Evolutionary conservation across 2,888 invertebrate genomes (phyloP), one percentile per base, ranked within the genome.

Genomic region (Drosophila melanocephala): DNA sequence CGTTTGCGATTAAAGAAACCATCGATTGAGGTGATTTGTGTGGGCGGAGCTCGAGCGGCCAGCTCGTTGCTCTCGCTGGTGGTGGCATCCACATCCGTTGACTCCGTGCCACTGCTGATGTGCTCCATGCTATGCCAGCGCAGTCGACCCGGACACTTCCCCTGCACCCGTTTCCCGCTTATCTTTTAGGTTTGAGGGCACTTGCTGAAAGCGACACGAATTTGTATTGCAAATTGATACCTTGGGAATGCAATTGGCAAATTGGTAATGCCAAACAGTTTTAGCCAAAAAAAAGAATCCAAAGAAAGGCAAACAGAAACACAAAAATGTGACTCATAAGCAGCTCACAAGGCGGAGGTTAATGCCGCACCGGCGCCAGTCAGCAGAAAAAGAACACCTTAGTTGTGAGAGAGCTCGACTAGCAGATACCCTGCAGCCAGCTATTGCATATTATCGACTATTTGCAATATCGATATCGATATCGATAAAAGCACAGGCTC

Each of bases 1-100:
- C 99, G 95, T 91, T 98, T 98, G 72, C 98, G 95, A 93, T 97
- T 96, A 92, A 98, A 98, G 96, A 98, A 97, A 62, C 97, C 97
- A 93, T 98, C 98, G 82, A 98, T 95, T 42, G 97, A 96, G 75
- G 96, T 97, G 33, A 93, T 93, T 78, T 93, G 93, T 35, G 92
- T 81, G 22, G 92, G 65, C 55, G 72, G 79, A 30, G 26, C 26
- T 26, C 26, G 26, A 26, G 83, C 10, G 3, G 52, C 30, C 5
- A 57, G 10, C 33, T 88, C 90, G 10, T 35, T 62, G 16, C 55
- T 44, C 32, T 35, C 65, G 6, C 59, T 44, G 32, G 47, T 68
- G 47, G 70, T 79, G 44, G 51, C 55, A 56, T 85, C 75, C 64
- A 57, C 60, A 50, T 66, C 67, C 42, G 52, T 30, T 61, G 51